These are phyloP conservation scores for Coilia nasus DNA, from an alignment of 2,797 vertebrate species.

Conservation along the genomic window DNA sequence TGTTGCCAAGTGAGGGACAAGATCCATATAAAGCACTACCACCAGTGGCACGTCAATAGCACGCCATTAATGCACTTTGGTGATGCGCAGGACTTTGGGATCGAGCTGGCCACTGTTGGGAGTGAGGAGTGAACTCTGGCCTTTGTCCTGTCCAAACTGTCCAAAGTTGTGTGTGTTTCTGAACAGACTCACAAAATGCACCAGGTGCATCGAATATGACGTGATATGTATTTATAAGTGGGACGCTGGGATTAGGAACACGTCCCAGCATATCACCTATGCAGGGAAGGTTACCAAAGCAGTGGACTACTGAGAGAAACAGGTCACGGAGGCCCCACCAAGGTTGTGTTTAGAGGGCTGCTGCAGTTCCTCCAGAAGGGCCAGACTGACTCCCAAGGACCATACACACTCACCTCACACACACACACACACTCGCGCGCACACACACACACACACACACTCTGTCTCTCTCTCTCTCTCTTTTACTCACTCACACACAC, in stretches of 20 bases:
- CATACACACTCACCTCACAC: background rate
- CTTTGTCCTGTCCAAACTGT: background rate
- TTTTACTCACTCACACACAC: too few species aligned
- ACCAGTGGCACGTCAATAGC: slow-evolving; percentile 17
- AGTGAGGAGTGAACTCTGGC: background rate
- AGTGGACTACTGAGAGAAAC: background rate
- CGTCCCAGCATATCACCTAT: background rate
- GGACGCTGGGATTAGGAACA: background rate
- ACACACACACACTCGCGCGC: background rate
- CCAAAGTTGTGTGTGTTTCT: background rate
- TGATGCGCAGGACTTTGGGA: background rate
- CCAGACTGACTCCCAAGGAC: background rate
- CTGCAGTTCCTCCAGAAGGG: background rate
- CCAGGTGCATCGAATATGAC: background rate
- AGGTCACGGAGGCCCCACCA: background rate
- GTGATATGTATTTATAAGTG: background rate
- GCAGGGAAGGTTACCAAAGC: background rate
- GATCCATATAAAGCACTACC: slow-evolving; percentile 34
- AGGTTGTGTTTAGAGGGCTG: background rate
- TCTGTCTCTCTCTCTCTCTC: background rate
- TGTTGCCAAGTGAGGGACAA: slow-evolving; percentile 31
- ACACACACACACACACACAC: background rate
- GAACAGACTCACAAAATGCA: background rate
- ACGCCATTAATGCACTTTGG: slow-evolving; percentile 19
- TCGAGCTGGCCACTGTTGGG: slow-evolving; percentile 9